Base-by-base conservation (phyloP, 2,888 invertebrate genomes). In the Syrista parreyssii region DNA sequence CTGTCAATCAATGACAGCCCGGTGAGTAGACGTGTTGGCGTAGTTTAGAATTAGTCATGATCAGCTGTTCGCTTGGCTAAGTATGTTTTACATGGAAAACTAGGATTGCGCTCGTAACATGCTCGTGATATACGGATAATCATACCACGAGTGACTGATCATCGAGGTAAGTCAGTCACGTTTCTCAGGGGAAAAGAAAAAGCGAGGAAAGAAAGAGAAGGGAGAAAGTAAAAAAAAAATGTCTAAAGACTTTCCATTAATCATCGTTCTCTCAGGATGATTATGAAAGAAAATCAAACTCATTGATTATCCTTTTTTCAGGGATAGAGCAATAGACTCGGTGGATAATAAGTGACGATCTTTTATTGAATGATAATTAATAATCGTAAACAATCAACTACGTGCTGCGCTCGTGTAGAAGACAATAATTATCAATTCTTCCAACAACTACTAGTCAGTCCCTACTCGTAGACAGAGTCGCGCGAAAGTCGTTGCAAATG, bases 361-460 rank as follows among this genome's bases (percentile, higher is more conserved):
- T 55, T 55, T 55, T 55, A 55, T 55, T 55, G 23, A 55, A 55
- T 55, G 40, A 55, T 23, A 55, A 55, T 55, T 23, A 23, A 23
- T 6, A 23, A 55, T 23, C 40, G 15, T 40, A 40, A 40, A 55
- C 2, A 55, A 23, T 55, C 23, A 55, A 23, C 55, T 55, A 9
- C 55, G 55, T 23, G 9, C 23, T 55, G 55, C 55, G 23, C 55
- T 40, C 40, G 15, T 15, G 40, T 23, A 23, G 23, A 55, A 55
- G 9, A 55, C 15, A 55, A 23, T 55, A 23, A 23, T 23, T 55
- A 55, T 55, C 1, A 23, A 80, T 83, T 85, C 82, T 86, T 89
- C 89, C 91, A 91, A 88, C 91, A 89, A 90, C 90, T 91, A 90
- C 91, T 90, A 90, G 90, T 90, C 91, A 91, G 91, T 91, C 91